Conservation (phyloP, 2,888 invertebrate species). For the Harpalus rubripes region DNA sequence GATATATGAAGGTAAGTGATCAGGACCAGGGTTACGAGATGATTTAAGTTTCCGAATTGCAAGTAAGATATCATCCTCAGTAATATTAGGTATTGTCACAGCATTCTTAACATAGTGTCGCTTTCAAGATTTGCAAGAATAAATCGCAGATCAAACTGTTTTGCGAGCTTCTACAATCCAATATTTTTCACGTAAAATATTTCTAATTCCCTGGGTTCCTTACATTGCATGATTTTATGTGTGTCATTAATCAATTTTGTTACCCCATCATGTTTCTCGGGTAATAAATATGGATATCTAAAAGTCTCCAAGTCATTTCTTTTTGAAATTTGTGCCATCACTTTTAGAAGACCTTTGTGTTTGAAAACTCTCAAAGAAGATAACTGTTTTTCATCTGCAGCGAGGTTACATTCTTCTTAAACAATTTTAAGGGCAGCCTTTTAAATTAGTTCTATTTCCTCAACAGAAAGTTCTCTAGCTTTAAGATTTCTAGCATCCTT, state of each 20-base stretch:
- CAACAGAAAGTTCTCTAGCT: constrained; percentile 4
- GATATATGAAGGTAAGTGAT: too few relatives aligned
- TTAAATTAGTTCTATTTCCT: neutral
- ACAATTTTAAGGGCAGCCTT: neutral
- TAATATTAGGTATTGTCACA: too few relatives aligned
- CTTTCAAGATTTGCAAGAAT: constrained; percentile 6
- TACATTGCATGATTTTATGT: constrained; percentile 3
- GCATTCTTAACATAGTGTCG: neutral
- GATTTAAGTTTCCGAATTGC: too few relatives aligned
- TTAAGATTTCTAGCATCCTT: neutral
- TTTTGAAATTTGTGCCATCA: neutral
- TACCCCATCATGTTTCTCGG: neutral
- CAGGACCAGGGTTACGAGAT: too few relatives aligned
- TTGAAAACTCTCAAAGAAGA: constrained; percentile 18
- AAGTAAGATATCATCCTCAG: too few relatives aligned
- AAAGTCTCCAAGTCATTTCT: constrained; percentile 5
- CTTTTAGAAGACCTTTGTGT: constrained; percentile 7
- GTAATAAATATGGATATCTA: neutral
- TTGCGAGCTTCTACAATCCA: neutral
- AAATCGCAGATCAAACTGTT: neutral
- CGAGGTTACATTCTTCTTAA: constrained; percentile 3
- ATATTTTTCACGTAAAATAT: constrained; percentile 14
- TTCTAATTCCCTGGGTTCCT: neutral
- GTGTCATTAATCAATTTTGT: constrained; percentile 10
- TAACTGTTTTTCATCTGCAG: constrained; percentile 12